Evolutionary conservation across 2,888 invertebrate genomes (phyloP), one percentile per base, ranked within the genome.

Genomic region (Alloscopus bannaensis): DNA sequence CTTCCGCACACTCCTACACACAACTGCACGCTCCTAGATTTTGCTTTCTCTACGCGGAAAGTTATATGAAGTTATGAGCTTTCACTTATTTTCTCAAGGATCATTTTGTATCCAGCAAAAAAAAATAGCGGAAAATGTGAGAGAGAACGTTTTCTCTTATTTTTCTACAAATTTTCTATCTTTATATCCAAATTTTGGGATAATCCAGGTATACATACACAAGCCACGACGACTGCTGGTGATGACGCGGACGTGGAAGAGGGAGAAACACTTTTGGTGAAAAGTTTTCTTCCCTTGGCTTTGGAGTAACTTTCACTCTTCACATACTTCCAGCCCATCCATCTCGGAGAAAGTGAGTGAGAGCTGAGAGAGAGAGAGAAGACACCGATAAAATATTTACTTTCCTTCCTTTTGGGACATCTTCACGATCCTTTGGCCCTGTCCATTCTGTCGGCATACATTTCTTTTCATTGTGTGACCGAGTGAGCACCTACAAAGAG

Each of bases 91-190:
- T 36, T 36, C 36, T 36, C 36, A 8, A 36, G 8, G 6, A 6
- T 36, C 36, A 36, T 36, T 36, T 36, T 68, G 52, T 68, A 24
- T 68, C 29, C 47, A 50, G 22, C 13, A 16, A 11, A 57, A 28
- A 26, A 16, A n/a, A 22, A 31, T 65, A 50, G 22, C 13, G 22
- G 20, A 57, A 28, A 26, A 16, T 20, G 20, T 6, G 40, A 36
- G 36, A 22, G 60, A 22, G 13, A 24, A 47, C 18, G 50, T 47
- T 47, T 18, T 11, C 50, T 47, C 18, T 4, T 13, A 13, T 47
- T 47, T 11, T 47, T 6, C 50, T 47, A 47, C 50, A 13, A 6
- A 47, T 4, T n/a, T n/a, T n/a, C n/a, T n/a, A n/a, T n/a, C n/a
- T n/a, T n/a, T n/a, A n/a, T n/a, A n/a, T n/a, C n/a, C n/a, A n/a